Evolutionary conservation across 2,888 invertebrate species (phyloP), one percentile per base, ranked within the genome.

Genomic region (Kuschelorhynchus macadamiae): DNA sequence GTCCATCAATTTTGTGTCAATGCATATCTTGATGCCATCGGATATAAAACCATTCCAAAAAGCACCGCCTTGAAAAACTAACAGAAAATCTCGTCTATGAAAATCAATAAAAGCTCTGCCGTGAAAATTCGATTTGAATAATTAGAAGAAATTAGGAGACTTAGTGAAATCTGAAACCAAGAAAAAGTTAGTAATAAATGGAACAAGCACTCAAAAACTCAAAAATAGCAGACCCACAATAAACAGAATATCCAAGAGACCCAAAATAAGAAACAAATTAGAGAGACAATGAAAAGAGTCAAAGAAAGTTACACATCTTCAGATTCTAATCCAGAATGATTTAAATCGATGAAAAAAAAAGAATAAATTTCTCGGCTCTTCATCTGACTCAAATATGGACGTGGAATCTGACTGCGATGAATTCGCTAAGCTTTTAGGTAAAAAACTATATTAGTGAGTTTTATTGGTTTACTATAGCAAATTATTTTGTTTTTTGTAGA

Each of bases 31-130:
- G n/a, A 36, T 7, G 36, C 36, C 36, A 11, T 36, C 36, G 11
- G 36, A 42, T 42, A 42, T 42, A 42, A 42, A 42, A 42, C 16
- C 42, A 16, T 42, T 42, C 12, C 42, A 8, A 42, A 42, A 42
- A 42, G 42, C 42, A 42, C 42, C 42, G 42, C 42, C 42, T 42
- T 16, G 42, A 42, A 42, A 42, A 42, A 14, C 42, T 16, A 42
- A 42, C 42, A 42, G 42, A 17, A 42, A 42, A 42, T 42, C 42
- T 42, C 42, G 16, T 17, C 42, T 42, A 42, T 8, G 12, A 42
- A 42, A 42, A 42, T 42, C 42, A n/a, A 42, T 8, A 42, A 42
- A 39, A 39, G 12, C 39, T 11, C 12, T 4, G 9, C 39, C 7
- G 39, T 11, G 39, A 39, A 39, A 39, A 39, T 9, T 39, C 39